A percentile compares a stretch with the other conserved stretches of the same genome.
Evolutionary conservation across 2,113 vertebrate species (phyloP).

Genomic region (Hippocampus barbouri): DNA sequence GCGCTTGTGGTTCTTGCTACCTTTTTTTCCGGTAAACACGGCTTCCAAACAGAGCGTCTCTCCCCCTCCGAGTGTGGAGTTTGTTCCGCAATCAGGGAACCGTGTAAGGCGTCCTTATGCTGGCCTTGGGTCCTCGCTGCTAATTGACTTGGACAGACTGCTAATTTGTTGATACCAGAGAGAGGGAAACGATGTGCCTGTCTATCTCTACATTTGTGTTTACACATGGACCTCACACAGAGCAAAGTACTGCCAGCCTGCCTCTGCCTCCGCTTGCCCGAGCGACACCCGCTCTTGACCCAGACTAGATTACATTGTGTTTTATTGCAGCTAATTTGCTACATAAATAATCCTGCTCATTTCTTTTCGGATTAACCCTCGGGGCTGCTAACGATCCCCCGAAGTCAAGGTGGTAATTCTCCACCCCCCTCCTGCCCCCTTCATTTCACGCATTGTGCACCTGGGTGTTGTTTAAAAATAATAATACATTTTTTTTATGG

Average conservation of each 20-base stretch:
- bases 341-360: conserved; percentile 77
- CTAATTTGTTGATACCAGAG: conserved; percentile 88
- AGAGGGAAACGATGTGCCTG: conserved; percentile 84
- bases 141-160: conserved; percentile 87
- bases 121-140: conserved; percentile 68
- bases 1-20: conserved; percentile 16
- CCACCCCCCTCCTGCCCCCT: conserved; percentile 49
- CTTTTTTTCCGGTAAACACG: background rate
- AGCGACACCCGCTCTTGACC: conserved; percentile 74
- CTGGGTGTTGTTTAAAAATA: conserved; percentile 45
- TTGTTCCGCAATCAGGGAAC: conserved; percentile 34
- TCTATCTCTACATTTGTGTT: conserved; percentile 90
- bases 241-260: conserved; percentile 82
- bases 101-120: conserved; percentile 64
- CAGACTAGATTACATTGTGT: conserved; percentile 83
- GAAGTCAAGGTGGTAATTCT: conserved; percentile 65
- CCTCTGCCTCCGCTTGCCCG: conserved; percentile 65
- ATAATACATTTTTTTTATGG: conserved; percentile 31
- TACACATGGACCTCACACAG: conserved; percentile 96
- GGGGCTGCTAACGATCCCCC: conserved; percentile 76
- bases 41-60: background rate
- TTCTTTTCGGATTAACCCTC: conserved; percentile 81
- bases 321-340: conserved; percentile 95
- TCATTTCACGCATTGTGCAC: conserved; percentile 49
- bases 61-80: conserved; percentile 9